Evolutionary conservation across 2,113 vertebrate genomes (phyloP).

Genomic region (Phrynosoma platyrhinos): DNA sequence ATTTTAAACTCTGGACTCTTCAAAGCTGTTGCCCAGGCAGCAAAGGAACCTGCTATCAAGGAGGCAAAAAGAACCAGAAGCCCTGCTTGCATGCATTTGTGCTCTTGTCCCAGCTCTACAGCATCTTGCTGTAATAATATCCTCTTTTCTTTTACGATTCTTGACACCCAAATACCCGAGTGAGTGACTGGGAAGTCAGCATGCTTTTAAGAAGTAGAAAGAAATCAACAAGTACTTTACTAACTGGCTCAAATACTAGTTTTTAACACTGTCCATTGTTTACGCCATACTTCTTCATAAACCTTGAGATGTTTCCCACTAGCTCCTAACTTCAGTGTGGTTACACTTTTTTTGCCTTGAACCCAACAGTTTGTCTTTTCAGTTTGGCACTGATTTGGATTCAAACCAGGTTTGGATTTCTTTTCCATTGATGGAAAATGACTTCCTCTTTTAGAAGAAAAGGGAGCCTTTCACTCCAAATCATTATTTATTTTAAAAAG

Average conservation of each 20-base stretch:
- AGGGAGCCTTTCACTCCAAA: neutral
- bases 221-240: constrained; percentile 2
- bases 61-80: neutral
- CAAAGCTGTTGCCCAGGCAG: neutral
- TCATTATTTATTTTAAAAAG: neutral
- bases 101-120: neutral
- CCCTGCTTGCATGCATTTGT: neutral
- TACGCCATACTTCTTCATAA: neutral
- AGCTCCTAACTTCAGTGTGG: neutral
- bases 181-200: neutral
- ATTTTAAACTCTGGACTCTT: constrained; percentile 5
- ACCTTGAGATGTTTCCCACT: neutral
- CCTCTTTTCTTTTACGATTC: neutral
- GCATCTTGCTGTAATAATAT: neutral
- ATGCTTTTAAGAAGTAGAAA: constrained; percentile 6
- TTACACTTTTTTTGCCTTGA: neutral
- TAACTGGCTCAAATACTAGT: neutral
- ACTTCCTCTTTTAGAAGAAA: neutral
- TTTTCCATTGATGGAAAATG: neutral
- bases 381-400: neutral
- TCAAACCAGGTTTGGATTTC: no score
- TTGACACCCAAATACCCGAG: neutral
- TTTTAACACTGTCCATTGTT: neutral
- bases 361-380: accelerated
- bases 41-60: neutral